Evolutionary conservation across 2,888 invertebrate genomes (phyloP), one percentile per base, ranked within the genome.

Genomic region (Hirtodrosophila alboralis): DNA sequence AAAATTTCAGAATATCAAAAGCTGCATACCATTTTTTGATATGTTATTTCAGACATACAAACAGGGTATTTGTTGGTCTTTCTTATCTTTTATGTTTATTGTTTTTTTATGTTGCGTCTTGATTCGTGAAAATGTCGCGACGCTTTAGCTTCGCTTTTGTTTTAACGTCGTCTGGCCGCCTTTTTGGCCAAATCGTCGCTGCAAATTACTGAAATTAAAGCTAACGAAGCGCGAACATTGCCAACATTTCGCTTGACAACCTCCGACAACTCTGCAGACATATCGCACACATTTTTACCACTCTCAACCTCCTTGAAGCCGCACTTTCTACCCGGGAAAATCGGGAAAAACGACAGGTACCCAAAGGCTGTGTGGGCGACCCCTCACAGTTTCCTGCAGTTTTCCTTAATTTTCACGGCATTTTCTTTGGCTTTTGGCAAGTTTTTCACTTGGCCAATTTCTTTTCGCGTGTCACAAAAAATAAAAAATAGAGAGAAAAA

Each of bases 161-260:
- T 75, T 72, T 64, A 71, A 65, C 66, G 48, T 47, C 66, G 66
- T 75, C 77, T 72, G 74, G 54, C 59, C 44, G 58, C 31, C 56
- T 52, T 65, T 66, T 79, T 56, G 63, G 68, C 64, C 58, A 72
- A 68, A 68, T 76, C 69, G 83, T 81, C 61, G 70, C 83, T 58
- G 75, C 84, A 87, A 86, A 84, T 86, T 79, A 79, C 79, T 64
- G 71, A 81, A 86, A 86, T 86, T 79, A 84, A 81, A 84, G 78
- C 76, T 87, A 88, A 88, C 87, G 87, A 87, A 87, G 87, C 87
- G 84, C 77, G 78, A 87, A 88, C 79, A 86, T 84, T 79, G 72
- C 80, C 74, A 75, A 79, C 75, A 70, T 69, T 75, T 75, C 63
- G 75, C 67, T 72, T 51, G 67, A 71, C 51, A 64, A 49, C 40